These are phyloP conservation scores for Trinectes maculatus DNA, from an alignment of 2,113 vertebrate genomes.

Conservation along the genomic window DNA sequence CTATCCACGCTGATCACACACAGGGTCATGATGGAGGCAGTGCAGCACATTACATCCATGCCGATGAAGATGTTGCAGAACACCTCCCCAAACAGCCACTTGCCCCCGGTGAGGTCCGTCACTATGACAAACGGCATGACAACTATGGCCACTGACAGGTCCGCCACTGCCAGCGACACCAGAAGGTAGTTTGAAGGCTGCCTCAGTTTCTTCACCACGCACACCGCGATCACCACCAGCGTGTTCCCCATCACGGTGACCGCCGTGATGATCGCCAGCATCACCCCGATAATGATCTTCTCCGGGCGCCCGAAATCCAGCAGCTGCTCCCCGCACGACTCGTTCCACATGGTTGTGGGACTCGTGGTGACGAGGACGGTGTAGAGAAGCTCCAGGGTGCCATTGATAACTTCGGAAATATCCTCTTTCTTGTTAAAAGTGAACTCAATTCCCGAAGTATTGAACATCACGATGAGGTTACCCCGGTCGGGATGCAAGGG, in stretches of 20 bases:
- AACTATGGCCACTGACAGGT: slow-evolving; percentile 83
- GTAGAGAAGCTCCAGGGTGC: slow-evolving; percentile 67
- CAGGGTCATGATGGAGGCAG: slow-evolving; percentile 86
- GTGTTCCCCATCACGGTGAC: slow-evolving; percentile 86
- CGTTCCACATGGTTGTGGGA: slow-evolving; percentile 77
- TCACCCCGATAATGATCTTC: slow-evolving; percentile 82
- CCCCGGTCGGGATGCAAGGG: slow-evolving; percentile 58
- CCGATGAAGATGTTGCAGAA: slow-evolving; percentile 87
- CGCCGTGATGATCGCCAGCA: slow-evolving; percentile 82
- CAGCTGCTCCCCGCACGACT: slow-evolving; percentile 80
- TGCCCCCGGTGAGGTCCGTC: slow-evolving; percentile 84
- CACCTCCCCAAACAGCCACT: slow-evolving; percentile 85
- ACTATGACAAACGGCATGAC: slow-evolving; percentile 87
- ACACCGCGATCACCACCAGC: slow-evolving; percentile 84
- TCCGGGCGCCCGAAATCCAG: slow-evolving; percentile 77
- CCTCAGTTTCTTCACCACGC: slow-evolving; percentile 85
- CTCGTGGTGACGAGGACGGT: slow-evolving; percentile 56
- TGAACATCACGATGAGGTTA: slow-evolving; percentile 81
- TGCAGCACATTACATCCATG: slow-evolving; percentile 88
- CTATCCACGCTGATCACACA: slow-evolving; percentile 87
- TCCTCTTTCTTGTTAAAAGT: slow-evolving; percentile 73
- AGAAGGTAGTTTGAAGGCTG: slow-evolving; percentile 86
- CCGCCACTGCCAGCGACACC: slow-evolving; percentile 84
- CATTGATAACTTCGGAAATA: slow-evolving; percentile 78
- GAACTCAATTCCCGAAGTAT: slow-evolving; percentile 78